These are phyloP conservation scores for Dryobotodes eremita DNA, from an alignment of 2,888 invertebrate genomes.

Conservation along the genomic window DNA sequence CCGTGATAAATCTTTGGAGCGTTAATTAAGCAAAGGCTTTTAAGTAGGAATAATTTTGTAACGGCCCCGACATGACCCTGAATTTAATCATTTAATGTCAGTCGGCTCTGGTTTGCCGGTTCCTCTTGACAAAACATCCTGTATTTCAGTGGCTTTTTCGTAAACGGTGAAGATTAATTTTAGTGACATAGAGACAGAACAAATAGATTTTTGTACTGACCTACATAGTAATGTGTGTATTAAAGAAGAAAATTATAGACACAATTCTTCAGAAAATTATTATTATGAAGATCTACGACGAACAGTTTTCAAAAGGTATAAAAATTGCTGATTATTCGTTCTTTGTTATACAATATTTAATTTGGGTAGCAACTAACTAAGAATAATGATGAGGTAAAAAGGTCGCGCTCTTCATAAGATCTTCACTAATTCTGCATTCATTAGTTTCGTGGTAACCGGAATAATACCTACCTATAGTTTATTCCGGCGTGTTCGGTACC, in stretches of 20 bases:
- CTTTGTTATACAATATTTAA: background rate
- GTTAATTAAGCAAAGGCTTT: constrained; percentile 69
- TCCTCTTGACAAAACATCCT: constrained; percentile 22
- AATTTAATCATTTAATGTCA: constrained; percentile 52
- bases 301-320: background rate
- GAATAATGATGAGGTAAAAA: constrained; percentile 12
- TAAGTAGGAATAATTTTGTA: constrained; percentile 62
- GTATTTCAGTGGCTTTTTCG: constrained; percentile 8
- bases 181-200: background rate
- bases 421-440: constrained; percentile 15
- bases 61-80: constrained; percentile 49
- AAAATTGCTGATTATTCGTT: background rate
- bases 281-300: background rate
- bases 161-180: background rate
- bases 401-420: background rate
- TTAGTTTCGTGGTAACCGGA: constrained; percentile 13
- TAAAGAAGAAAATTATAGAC: no score
- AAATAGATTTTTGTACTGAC: no score
- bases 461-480: constrained; percentile 24
- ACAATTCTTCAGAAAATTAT: background rate
- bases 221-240: background rate
- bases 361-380: background rate
- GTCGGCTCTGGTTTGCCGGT: constrained; percentile 1
- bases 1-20: constrained; percentile 70
- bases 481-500: constrained; percentile 13